These are phyloP conservation scores for Pelosia muscerda DNA, from an alignment of 2,888 invertebrate genomes.

Conservation along the genomic window DNA sequence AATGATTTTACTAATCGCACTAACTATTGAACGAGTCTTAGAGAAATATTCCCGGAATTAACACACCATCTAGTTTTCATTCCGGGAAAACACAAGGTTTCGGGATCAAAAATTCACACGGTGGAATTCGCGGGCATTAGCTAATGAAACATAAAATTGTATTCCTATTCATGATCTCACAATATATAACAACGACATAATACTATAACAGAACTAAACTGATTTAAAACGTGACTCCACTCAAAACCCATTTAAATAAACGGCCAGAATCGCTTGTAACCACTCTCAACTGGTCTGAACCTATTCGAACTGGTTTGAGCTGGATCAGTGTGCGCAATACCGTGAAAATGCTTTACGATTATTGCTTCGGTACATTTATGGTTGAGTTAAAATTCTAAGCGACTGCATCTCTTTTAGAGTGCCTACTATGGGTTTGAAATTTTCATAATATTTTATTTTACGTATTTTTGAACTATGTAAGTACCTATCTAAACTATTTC, in stretches of 20 bases:
- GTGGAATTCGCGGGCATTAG: no score
- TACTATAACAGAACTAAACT: slow-evolving; percentile 39
- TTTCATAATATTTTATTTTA: not conserved
- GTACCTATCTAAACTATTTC: not conserved
- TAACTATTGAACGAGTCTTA: no score
- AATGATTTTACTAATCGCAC: no score
- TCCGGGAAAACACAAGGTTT: no score
- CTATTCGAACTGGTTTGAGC: slow-evolving; percentile 60
- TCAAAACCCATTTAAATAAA: slow-evolving; percentile 47
- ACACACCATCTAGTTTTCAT: no score
- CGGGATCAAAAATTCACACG: no score
- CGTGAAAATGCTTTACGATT: slow-evolving; percentile 77
- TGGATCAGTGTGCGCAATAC: slow-evolving; percentile 65
- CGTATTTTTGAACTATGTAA: not conserved
- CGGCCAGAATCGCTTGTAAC: slow-evolving; percentile 43
- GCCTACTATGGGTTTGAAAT: slow-evolving; percentile 38
- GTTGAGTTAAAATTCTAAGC: slow-evolving; percentile 74
- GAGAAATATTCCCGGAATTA: no score
- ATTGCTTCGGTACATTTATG: slow-evolving; percentile 69
- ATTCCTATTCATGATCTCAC: no score
- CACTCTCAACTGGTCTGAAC: slow-evolving; percentile 52
- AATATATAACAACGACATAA: slow-evolving; percentile 15
- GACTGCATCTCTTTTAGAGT: slow-evolving; percentile 46
- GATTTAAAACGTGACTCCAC: slow-evolving; percentile 40
- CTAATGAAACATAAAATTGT: no score